Percentiles rank a stretch among this genome's conserved stretches.
These are phyloP conservation scores for Ailurus styani DNA, from an alignment of 2,113 vertebrate genomes.

Conservation along the genomic window DNA sequence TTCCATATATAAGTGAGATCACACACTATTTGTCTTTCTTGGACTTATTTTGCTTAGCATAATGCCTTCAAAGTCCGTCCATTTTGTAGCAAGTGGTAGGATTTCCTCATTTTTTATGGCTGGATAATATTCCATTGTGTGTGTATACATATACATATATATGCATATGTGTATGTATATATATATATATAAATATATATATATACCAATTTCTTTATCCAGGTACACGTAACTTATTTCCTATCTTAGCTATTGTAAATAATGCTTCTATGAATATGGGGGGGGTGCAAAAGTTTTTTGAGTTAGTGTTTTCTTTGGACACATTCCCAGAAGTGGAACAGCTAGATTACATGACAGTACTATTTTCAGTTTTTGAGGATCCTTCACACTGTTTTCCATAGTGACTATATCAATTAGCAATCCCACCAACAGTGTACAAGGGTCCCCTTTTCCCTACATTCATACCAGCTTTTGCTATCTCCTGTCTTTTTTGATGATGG, in stretches of 20 bases:
- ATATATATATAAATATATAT: too few relatives aligned
- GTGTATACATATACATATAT: not conserved
- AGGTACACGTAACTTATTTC: not conserved
- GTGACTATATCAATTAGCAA: not conserved
- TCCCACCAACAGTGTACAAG: not conserved
- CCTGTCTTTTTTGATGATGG: not conserved
- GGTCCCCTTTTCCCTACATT: not conserved
- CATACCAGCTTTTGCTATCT: not conserved
- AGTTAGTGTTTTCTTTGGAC: not conserved
- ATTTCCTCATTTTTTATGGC: not conserved
- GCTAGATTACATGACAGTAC: not conserved
- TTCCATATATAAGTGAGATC: not conserved
- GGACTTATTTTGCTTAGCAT: not conserved
- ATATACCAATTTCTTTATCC: not conserved
- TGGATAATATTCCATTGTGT: not conserved
- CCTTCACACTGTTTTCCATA: not conserved
- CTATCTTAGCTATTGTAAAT: not conserved
- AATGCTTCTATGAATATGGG: not conserved
- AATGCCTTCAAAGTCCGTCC: not conserved
- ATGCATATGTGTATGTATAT: too few relatives aligned
- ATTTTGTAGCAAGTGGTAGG: not conserved
- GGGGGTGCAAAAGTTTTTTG: not conserved
- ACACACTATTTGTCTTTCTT: not conserved
- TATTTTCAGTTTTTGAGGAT: not conserved
- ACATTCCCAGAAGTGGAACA: not conserved